A percentile compares a stretch with the other conserved stretches of the same genome.
These are phyloP conservation scores for Acleris sparsana DNA, from an alignment of 2,888 invertebrate species.

Conservation along the genomic window DNA sequence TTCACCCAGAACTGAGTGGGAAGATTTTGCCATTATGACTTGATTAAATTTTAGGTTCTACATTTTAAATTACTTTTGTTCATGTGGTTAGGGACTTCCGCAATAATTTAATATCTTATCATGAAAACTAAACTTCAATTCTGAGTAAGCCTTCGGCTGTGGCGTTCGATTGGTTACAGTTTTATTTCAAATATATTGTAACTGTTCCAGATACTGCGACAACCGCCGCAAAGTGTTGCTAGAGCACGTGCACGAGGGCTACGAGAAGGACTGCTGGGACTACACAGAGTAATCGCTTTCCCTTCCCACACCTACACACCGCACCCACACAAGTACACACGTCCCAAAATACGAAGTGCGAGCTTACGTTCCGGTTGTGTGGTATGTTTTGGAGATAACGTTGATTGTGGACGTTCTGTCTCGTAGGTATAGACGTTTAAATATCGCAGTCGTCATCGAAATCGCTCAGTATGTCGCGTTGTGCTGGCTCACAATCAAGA, in stretches of 20 bases:
- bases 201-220: slow-evolving; percentile 95
- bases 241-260: slow-evolving; percentile 99
- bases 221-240: slow-evolving; percentile 96
- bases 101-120: too few species aligned
- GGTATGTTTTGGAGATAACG: background rate
- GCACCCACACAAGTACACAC: slow-evolving; percentile 45
- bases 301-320: slow-evolving; percentile 40
- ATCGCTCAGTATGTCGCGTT: background rate
- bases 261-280: slow-evolving; percentile 99
- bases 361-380: background rate
- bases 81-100: too few species aligned
- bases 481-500: background rate
- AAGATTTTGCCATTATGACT: too few species aligned
- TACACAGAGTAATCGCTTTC: slow-evolving; percentile 89
- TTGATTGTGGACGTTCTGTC: background rate
- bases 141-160: too few species aligned
- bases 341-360: slow-evolving; percentile 14
- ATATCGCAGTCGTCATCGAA: slow-evolving; percentile 1
- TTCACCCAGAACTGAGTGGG: too few species aligned
- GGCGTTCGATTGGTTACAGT: too few species aligned
- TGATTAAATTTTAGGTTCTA: too few species aligned
- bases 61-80: too few species aligned
- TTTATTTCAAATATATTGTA: background rate
- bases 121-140: too few species aligned
- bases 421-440: background rate